phyloP scores from a whole-genome alignment of 2,113 vertebrate species.

The Coturnix japonica region DNA sequence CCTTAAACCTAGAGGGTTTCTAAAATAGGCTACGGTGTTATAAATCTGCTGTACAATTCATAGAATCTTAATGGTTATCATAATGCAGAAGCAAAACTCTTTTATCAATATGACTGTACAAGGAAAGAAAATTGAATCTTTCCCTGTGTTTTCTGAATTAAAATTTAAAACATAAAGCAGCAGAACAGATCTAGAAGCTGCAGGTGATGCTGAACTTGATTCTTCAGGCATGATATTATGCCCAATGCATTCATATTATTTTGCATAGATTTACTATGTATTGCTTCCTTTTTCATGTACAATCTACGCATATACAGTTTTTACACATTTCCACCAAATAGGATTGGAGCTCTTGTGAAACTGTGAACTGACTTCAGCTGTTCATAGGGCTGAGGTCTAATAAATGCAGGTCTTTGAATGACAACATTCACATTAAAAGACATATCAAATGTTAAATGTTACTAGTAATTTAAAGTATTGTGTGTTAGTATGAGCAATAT shows the following conservation, averaged over 20 bases:
- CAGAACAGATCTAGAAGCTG: constrained; percentile 8
- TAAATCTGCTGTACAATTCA: constrained; percentile 37
- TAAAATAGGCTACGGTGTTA: not conserved
- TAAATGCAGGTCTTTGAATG: not conserved
- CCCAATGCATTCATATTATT: not conserved
- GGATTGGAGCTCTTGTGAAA: not conserved
- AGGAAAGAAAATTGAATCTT: constrained; percentile 25
- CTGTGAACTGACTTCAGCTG: not conserved
- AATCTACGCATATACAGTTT: not conserved
- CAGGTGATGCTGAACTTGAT: not conserved
- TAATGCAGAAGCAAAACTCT: constrained; percentile 36
- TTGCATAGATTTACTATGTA: not conserved
- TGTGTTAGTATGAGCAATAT: not conserved
- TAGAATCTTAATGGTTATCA: constrained; percentile 17
- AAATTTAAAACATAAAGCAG: constrained; percentile 38
- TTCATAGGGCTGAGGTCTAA: not conserved
- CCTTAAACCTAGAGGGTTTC: constrained; percentile 36
- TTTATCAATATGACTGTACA: not conserved
- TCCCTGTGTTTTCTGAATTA: constrained; percentile 5
- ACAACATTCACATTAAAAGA: not conserved
- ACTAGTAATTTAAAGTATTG: not conserved
- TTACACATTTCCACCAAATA: not conserved
- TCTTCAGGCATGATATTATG: not conserved
- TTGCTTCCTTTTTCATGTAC: not conserved
- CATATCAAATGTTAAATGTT: not conserved